A percentile compares a stretch with the other conserved stretches of the same genome.
phyloP scores from a whole-genome alignment of 2,888 invertebrate genomes.

The Ernsta delagoae region DNA sequence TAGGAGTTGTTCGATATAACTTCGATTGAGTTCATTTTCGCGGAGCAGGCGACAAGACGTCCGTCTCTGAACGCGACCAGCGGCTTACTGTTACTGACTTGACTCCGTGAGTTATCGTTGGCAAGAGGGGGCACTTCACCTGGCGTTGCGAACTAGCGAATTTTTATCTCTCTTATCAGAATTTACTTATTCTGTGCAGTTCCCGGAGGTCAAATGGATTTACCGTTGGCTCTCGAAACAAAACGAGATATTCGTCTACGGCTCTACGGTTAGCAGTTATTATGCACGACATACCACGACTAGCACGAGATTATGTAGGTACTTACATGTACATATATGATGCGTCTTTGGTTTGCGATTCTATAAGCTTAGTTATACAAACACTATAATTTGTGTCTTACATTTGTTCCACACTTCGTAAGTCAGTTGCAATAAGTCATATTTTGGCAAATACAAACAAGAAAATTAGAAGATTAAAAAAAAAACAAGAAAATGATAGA shows the following conservation, averaged over 20 bases:
- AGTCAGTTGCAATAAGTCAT: too few species aligned
- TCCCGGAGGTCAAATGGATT: constrained; percentile 50
- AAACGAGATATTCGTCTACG: constrained; percentile 16
- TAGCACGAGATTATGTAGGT: constrained; percentile 14
- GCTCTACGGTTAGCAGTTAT: constrained; percentile 4
- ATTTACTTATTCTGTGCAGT: constrained; percentile 47
- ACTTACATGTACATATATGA: neutral
- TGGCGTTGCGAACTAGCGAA: constrained; percentile 38
- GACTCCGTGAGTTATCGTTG: constrained; percentile 37
- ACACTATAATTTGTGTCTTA: too few species aligned
- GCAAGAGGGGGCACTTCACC: constrained; percentile 37
- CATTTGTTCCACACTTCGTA: too few species aligned
- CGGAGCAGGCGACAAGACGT: constrained; percentile 38
- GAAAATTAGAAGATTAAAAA: too few species aligned
- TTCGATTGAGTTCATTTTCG: constrained; percentile 38
- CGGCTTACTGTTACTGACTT: constrained; percentile 44
- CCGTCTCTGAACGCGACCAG: constrained; percentile 34
- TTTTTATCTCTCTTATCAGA: constrained; percentile 49
- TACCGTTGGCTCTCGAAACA: constrained; percentile 45
- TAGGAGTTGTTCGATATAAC: constrained; percentile 38
- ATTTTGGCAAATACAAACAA: too few species aligned
- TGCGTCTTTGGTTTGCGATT: too few species aligned
- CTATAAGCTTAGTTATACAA: too few species aligned
- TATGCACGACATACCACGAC: constrained; percentile 5
- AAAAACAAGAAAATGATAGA: too few species aligned